phyloP scores from a whole-genome alignment of 2,797 vertebrate species.

The Botia almorhae region DNA sequence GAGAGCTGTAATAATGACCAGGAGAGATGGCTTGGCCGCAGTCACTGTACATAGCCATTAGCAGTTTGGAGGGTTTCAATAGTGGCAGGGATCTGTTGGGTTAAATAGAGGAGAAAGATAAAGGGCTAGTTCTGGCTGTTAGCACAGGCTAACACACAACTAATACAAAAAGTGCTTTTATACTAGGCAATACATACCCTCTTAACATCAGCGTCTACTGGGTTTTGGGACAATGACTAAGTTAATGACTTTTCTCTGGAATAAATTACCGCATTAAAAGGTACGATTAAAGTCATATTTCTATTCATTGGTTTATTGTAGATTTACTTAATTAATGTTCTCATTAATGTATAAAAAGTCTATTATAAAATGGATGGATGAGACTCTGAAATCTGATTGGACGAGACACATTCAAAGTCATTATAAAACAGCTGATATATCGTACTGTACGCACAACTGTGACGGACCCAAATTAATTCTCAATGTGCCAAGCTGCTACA shows the following conservation, averaged over 20 bases:
- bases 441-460: background rate
- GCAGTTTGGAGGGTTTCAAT: conserved; percentile 58
- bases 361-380: conserved; percentile 2
- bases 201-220: conserved; percentile 37
- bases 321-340: conserved; percentile 44
- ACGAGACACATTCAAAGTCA: background rate
- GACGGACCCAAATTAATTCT: background rate
- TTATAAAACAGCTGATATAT: background rate
- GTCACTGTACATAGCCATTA: conserved; percentile 58
- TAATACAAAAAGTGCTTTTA: conserved; percentile 25
- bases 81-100: conserved; percentile 56
- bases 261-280: conserved; percentile 15
- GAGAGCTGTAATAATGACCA: conserved; percentile 65
- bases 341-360: background rate
- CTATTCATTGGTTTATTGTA: conserved; percentile 33
- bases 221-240: conserved; percentile 35
- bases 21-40: conserved; percentile 63
- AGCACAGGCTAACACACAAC: conserved; percentile 12
- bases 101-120: conserved; percentile 20
- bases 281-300: conserved; percentile 3
- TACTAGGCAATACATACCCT: background rate
- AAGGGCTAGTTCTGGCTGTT: conserved; percentile 8
- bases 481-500: background rate
- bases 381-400: background rate
- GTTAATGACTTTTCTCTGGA: background rate